Evolutionary conservation across 1,140 invertebrate genomes (phyloP).

Genomic region (Drosophila erecta): DNA sequence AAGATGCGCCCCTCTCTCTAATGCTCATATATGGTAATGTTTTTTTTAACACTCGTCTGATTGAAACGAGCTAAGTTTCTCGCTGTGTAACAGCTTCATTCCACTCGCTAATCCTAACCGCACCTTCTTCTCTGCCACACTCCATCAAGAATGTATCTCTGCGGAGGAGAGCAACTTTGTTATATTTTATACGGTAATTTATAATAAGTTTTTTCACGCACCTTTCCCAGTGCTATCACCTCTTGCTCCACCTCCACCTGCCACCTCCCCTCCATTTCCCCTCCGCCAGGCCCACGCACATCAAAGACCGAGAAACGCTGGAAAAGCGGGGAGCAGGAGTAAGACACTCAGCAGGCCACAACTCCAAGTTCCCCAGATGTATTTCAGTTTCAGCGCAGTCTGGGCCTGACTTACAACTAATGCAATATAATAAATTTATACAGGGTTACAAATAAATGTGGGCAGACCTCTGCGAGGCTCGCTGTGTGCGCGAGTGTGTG

Average conservation of each 20-base stretch:
- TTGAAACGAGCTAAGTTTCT: not conserved
- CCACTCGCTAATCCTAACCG: conserved; percentile 31
- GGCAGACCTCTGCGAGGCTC: conserved; percentile 21
- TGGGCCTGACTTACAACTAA: conserved; percentile 78
- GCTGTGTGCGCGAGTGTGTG: conserved; percentile 23
- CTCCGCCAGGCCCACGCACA: conserved; percentile 53
- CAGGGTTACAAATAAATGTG: conserved; percentile 77
- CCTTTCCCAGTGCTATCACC: conserved; percentile 32
- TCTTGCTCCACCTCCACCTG: too few species aligned
- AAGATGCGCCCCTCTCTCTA: too few species aligned
- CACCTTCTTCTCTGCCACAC: conserved; percentile 25
- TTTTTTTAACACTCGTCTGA: too few species aligned
- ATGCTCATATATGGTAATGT: too few species aligned
- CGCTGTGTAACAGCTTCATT: conserved; percentile 47
- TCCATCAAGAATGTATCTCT: conserved; percentile 39
- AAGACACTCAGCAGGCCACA: conserved; percentile 50
- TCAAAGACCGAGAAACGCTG: conserved; percentile 12
- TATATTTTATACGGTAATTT: conserved; percentile 76
- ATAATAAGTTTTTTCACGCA: conserved; percentile 79
- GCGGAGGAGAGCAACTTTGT: conserved; percentile 45
- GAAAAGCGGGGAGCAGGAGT: not conserved
- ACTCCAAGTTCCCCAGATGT: conserved; percentile 21
- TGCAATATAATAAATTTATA: conserved; percentile 83
- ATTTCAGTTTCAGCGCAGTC: conserved; percentile 31
- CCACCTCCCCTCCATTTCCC: conserved; percentile 1